Evolutionary conservation across 2,797 vertebrate genomes (phyloP).

Genomic region (Manis pentadactyla): DNA sequence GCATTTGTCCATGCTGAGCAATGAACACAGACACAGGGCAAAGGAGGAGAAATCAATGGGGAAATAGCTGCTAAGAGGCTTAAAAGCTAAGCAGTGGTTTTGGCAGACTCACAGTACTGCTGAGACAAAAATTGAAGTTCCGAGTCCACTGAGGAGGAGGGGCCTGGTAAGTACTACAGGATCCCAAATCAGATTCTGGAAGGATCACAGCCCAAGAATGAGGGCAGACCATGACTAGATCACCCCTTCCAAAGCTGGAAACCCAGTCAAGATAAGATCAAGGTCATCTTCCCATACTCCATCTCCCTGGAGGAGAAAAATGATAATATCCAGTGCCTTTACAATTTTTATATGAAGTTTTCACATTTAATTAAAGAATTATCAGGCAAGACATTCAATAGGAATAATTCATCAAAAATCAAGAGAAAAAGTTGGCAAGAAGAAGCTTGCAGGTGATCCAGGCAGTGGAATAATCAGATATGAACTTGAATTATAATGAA

Average conservation of each 20-base stretch:
- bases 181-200: neutral
- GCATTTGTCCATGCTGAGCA: neutral
- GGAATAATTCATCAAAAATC: neutral
- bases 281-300: too few species aligned
- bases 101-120: neutral
- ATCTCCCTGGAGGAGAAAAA: neutral
- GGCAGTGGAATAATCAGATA: neutral
- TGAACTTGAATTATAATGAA: neutral
- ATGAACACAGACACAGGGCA: neutral
- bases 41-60: neutral
- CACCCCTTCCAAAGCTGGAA: neutral
- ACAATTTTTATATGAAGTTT: neutral
- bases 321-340: neutral
- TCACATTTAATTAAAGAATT: neutral
- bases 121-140: neutral
- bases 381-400: neutral
- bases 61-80: conserved; percentile 52
- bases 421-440: neutral
- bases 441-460: neutral
- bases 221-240: neutral
- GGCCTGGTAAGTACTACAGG: neutral
- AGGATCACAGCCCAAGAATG: neutral
- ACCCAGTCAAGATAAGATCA: neutral
- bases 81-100: conserved; percentile 51
- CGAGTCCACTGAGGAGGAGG: neutral